Percentiles rank a stretch among this genome's conserved stretches.
phyloP scores from a whole-genome alignment of 2,797 vertebrate species.

The Enteromius thamalakanensis region DNA sequence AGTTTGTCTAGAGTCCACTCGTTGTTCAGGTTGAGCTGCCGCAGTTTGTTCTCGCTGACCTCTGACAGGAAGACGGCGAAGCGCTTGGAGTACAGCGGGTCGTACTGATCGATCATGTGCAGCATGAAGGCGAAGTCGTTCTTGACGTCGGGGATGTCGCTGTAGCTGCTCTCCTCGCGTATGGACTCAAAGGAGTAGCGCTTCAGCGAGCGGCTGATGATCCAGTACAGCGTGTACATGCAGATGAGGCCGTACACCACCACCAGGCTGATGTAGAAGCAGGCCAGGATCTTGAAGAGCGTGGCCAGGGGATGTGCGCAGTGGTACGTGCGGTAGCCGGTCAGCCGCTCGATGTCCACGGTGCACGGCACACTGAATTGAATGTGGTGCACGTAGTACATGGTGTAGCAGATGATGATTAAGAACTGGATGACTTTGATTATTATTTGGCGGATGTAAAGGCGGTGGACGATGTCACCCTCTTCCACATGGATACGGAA shows the following conservation, averaged over 20 bases:
- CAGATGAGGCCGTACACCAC: constrained; percentile 93
- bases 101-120: constrained; percentile 97
- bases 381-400: constrained; percentile 90
- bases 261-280: constrained; percentile 96
- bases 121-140: constrained; percentile 99
- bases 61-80: constrained; percentile 97
- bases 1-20: constrained; percentile 98
- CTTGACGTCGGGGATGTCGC: constrained; percentile 96
- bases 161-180: constrained; percentile 97
- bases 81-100: constrained; percentile 96
- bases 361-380: constrained; percentile 88
- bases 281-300: constrained; percentile 95
- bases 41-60: constrained; percentile 97
- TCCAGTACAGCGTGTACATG: constrained; percentile 98
- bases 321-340: constrained; percentile 90
- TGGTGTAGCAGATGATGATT: constrained; percentile 93
- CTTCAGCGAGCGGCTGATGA: constrained; percentile 93
- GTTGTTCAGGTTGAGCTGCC: constrained; percentile 97
- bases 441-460: constrained; percentile 96
- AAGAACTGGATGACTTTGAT: constrained; percentile 98
- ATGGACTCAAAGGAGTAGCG: constrained; percentile 97
- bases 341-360: constrained; percentile 91
- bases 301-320: constrained; percentile 96
- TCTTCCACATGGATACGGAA: constrained; percentile 96
- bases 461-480: constrained; percentile 93